phyloP scores from a whole-genome alignment of 2,888 invertebrate genomes.

The Phortica magna region DNA sequence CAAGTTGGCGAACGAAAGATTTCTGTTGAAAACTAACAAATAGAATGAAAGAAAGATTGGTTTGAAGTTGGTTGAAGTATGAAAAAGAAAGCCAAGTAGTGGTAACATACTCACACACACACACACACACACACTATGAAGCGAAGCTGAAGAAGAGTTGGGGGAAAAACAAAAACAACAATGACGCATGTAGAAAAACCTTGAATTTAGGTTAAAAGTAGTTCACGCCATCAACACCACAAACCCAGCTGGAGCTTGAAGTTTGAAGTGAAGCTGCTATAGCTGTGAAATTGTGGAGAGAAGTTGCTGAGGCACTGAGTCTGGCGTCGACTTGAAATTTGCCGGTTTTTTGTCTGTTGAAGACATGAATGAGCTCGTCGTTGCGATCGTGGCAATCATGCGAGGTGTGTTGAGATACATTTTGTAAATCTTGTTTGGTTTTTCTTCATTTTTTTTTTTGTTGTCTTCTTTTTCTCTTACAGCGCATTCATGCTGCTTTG shows the following conservation, averaged over 20 bases:
- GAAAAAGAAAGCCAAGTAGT: no score
- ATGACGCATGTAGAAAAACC: constrained; percentile 26
- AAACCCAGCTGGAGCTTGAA: constrained; percentile 61
- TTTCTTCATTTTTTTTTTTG: no score
- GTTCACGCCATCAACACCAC: constrained; percentile 34
- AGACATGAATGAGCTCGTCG: constrained; percentile 25
- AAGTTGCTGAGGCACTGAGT: background rate
- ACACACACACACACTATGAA: background rate
- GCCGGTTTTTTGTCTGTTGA: background rate
- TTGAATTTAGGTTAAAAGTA: constrained; percentile 31
- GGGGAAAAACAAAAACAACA: background rate
- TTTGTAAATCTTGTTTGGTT: no score
- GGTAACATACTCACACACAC: background rate
- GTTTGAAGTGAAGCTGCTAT: background rate
- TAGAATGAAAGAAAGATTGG: background rate
- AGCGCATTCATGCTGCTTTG: constrained; percentile 3
- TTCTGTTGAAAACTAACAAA: constrained; percentile 20
- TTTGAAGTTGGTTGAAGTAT: background rate
- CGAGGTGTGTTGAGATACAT: background rate
- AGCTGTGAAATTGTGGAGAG: background rate
- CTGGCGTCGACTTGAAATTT: background rate
- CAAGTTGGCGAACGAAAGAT: background rate
- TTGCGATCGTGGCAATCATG: constrained; percentile 24
- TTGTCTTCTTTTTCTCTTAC: background rate
- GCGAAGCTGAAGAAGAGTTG: background rate